A percentile compares a stretch with the other conserved stretches of the same genome.
phyloP scores from a whole-genome alignment of 92 coral and sea anemone species.

The Metridium senile region DNA sequence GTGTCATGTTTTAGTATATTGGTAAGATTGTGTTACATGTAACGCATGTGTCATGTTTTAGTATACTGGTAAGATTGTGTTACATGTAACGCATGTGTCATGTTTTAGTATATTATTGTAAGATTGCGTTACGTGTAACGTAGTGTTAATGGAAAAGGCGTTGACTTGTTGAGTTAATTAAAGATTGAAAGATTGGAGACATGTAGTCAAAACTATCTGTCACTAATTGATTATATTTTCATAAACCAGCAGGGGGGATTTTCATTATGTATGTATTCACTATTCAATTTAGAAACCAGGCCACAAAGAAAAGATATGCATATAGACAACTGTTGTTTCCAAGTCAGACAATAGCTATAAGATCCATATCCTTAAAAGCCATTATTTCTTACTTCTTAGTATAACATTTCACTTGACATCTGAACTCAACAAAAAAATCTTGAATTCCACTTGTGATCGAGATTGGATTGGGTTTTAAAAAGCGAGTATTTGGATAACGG shows the following conservation, averaged over 20 bases:
- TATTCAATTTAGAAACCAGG: background rate
- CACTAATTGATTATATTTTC: too few species aligned
- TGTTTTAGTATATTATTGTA: too few species aligned
- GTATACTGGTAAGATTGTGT: too few species aligned
- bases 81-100: too few species aligned
- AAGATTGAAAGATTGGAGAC: background rate
- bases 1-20: too few species aligned
- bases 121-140: too few species aligned
- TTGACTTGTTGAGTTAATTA: background rate
- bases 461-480: conserved; percentile 7
- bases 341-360: conserved; percentile 1
- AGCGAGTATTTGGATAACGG: background rate
- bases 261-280: background rate
- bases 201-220: too few species aligned
- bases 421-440: conserved; percentile 24
- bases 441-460: conserved; percentile 9
- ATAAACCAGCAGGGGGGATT: background rate
- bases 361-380: background rate
- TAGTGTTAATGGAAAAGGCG: background rate
- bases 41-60: too few species aligned
- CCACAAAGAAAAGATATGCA: background rate
- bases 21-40: too few species aligned
- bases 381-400: background rate
- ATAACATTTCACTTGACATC: conserved; percentile 25
- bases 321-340: background rate